Conservation (phyloP, 1,140 invertebrate genomes). For the Brachionus rotundiformis region DNA sequence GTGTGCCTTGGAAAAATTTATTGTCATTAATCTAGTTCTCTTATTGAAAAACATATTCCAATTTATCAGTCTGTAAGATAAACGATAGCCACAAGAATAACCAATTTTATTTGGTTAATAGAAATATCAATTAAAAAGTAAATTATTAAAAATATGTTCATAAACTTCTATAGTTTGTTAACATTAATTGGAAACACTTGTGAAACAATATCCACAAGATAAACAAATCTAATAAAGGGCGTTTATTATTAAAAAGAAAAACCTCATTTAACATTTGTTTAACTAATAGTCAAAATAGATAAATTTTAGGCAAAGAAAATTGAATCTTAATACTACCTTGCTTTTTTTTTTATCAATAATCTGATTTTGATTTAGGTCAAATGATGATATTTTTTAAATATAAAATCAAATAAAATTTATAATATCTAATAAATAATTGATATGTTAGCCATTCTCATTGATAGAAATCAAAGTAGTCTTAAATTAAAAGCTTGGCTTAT, state of each 20-base stretch:
- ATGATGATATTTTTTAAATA: not conserved
- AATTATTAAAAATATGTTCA: no score
- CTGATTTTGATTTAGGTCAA: slow-evolving; percentile 5
- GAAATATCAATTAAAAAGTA: no score
- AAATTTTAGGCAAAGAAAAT: no score
- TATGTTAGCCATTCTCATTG: not conserved
- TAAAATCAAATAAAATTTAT: not conserved
- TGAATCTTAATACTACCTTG: no score
- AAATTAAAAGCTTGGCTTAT: not conserved
- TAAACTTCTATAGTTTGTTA: not conserved
- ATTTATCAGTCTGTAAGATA: no score
- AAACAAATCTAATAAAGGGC: not conserved
- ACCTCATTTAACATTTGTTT: not conserved
- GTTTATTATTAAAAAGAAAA: no score
- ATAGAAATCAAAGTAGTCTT: not conserved
- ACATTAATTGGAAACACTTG: slow-evolving; percentile 1
- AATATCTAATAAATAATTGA: slow-evolving; percentile 12
- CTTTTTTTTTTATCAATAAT: not conserved
- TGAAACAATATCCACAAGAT: not conserved
- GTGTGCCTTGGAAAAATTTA: no score
- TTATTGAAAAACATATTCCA: no score
- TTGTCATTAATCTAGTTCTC: no score
- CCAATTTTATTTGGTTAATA: no score
- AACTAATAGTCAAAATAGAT: no score
- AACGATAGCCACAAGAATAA: no score